phyloP scores from a whole-genome alignment of 2,113 vertebrate species.

The Nothocercus nigrocapillus region DNA sequence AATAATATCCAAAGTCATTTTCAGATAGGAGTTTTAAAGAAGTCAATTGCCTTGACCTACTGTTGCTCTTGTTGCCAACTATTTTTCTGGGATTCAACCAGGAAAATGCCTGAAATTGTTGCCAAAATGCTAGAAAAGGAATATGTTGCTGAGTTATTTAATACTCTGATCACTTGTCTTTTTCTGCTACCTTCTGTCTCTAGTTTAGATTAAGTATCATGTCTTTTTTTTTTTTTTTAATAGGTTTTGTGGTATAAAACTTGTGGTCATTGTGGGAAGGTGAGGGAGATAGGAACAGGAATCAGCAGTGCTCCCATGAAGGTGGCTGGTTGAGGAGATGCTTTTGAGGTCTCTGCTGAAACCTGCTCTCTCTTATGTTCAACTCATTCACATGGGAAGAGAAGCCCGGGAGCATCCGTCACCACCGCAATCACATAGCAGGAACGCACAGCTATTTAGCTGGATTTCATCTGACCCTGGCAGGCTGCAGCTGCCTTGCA shows the following conservation, averaged over 20 bases:
- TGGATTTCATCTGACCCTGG: background rate
- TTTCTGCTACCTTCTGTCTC: background rate
- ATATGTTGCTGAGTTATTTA: background rate
- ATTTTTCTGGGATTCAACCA: background rate
- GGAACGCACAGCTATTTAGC: background rate
- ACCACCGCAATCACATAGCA: no score
- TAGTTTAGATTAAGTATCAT: background rate
- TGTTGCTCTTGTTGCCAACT: background rate
- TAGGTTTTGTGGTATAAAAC: background rate
- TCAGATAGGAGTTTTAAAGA: background rate
- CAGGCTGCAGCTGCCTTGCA: background rate
- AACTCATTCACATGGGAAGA: accelerated
- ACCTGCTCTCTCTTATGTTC: background rate
- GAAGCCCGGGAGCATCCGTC: background rate
- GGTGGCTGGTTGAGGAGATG: background rate
- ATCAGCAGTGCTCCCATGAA: background rate
- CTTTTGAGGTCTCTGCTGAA: background rate
- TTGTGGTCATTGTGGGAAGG: background rate
- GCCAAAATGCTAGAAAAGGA: background rate
- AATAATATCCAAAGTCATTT: slow-evolving; percentile 44
- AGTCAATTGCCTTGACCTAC: slow-evolving; percentile 59
- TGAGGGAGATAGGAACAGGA: background rate
- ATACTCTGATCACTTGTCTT: background rate
- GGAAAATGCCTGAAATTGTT: slow-evolving; percentile 5
- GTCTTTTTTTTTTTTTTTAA: background rate